Evolutionary conservation across 2,113 vertebrate species (phyloP).

Genomic region (Orientallactaga bullata): DNA sequence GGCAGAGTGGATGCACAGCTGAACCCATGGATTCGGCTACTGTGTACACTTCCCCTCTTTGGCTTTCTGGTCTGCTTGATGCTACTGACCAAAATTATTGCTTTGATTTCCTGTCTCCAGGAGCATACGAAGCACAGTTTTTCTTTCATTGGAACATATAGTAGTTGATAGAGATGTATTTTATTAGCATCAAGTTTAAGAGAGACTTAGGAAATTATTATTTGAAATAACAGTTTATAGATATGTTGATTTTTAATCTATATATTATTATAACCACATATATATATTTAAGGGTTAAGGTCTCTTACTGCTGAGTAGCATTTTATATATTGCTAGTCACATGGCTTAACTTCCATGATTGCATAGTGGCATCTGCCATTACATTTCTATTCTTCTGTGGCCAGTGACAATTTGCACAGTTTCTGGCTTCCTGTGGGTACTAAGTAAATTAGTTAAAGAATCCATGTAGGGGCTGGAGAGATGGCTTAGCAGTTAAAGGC

Average conservation of each 20-base stretch:
- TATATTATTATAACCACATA: neutral
- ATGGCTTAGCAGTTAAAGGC: too few relatives aligned
- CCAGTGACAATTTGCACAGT: neutral
- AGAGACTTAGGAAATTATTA: neutral
- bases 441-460: neutral
- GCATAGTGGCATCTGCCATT: neutral
- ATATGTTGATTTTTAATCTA: neutral
- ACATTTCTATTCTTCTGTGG: neutral
- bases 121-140: neutral
- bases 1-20: neutral
- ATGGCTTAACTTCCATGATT: neutral
- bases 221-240: neutral
- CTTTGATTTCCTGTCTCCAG: neutral
- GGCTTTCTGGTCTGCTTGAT: neutral
- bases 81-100: neutral
- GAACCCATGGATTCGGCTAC: neutral
- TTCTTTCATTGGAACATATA: neutral
- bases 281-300: neutral
- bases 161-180: conserved; percentile 40
- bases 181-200: neutral
- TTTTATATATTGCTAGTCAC: neutral
- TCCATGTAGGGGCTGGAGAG: too few relatives aligned
- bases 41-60: neutral
- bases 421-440: neutral
- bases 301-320: neutral